Percentiles rank a stretch among this genome's conserved stretches.
phyloP scores from a whole-genome alignment of 1,140 invertebrate genomes.

The Anadara kagoshimensis region DNA sequence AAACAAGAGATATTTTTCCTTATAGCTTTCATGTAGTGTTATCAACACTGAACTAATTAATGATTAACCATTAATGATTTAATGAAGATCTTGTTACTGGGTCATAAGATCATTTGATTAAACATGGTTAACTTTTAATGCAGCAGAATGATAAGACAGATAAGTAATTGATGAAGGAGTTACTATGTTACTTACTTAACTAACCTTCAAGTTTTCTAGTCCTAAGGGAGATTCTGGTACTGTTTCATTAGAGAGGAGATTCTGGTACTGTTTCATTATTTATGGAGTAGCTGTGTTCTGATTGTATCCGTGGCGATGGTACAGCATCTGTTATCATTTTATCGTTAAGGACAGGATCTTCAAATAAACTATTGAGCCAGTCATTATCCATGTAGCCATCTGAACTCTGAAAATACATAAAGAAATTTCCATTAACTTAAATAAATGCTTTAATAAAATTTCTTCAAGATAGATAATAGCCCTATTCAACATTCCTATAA shows the following conservation, averaged over 20 bases:
- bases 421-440: neutral
- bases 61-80: no score
- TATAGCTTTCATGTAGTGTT: no score
- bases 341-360: conserved; percentile 84
- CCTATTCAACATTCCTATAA: no score
- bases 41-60: no score
- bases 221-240: conserved; percentile 32
- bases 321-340: conserved; percentile 92
- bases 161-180: neutral
- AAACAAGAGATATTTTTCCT: no score
- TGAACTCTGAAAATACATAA: conserved; percentile 40
- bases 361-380: conserved; percentile 71
- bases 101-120: neutral
- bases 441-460: no score
- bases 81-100: no score
- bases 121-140: neutral
- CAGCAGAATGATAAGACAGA: neutral
- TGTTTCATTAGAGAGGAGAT: conserved; percentile 49
- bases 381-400: conserved; percentile 67
- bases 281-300: conserved; percentile 83
- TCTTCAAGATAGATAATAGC: no score
- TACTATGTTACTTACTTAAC: neutral
- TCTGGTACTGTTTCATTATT: conserved; percentile 50
- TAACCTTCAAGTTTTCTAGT: conserved; percentile 50
- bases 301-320: conserved; percentile 84